Evolutionary conservation across 2,113 vertebrate genomes (phyloP).

Genomic region (Octodon degus): DNA sequence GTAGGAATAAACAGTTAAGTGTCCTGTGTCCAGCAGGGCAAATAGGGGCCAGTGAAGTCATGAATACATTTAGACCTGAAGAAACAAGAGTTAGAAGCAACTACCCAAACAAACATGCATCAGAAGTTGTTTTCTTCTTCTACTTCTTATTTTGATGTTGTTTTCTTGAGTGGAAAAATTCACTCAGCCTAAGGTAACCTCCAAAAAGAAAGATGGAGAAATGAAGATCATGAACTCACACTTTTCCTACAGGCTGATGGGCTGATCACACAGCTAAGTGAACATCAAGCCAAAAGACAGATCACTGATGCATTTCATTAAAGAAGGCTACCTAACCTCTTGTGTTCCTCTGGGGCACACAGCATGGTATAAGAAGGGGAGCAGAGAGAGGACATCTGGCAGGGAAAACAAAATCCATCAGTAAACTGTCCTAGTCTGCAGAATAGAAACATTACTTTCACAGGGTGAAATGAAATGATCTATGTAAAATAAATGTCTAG

Average conservation of each 20-base stretch:
- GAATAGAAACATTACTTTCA: constrained; percentile 24
- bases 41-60: not conserved
- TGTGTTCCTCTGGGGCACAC: not conserved
- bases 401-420: not conserved
- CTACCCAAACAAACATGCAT: not conserved
- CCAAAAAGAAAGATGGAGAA: constrained; percentile 10
- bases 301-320: not conserved
- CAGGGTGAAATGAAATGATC: constrained; percentile 25
- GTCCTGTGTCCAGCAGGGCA: not conserved
- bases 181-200: not conserved
- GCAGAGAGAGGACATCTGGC: not conserved
- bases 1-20: not conserved
- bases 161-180: not conserved
- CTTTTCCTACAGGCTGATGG: not conserved
- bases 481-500: not conserved
- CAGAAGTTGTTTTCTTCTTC: constrained; percentile 7
- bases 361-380: not conserved
- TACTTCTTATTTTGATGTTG: too few species aligned
- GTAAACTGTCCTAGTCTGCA: not conserved
- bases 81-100: not conserved
- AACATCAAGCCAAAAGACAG: not conserved
- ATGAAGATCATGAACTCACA: constrained; percentile 32
- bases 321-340: not conserved
- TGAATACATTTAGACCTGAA: not conserved
- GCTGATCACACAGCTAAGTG: not conserved